Conservation (phyloP, 2,888 invertebrate species). For the Brassicogethes aeneus region DNA sequence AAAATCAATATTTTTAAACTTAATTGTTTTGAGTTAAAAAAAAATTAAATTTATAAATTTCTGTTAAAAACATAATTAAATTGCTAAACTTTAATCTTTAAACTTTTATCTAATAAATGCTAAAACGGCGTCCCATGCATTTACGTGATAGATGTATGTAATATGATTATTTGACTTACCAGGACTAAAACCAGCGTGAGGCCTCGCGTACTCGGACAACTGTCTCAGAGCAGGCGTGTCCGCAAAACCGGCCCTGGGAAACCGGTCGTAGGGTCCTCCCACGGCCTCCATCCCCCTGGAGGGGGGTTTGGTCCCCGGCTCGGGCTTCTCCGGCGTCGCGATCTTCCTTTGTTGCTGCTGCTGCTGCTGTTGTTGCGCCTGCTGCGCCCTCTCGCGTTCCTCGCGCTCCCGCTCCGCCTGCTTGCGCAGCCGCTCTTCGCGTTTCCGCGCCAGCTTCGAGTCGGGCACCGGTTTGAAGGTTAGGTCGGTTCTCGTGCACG, state of each 20-base stretch:
- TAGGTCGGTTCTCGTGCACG: conserved; percentile 90
- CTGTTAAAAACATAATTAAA: too few species aligned
- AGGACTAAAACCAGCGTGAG: conserved; percentile 78
- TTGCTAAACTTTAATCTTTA: too few species aligned
- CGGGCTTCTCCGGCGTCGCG: conserved; percentile 73
- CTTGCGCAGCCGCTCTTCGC: conserved; percentile 82
- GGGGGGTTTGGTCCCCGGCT: conserved; percentile 73
- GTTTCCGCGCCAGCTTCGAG: conserved; percentile 83
- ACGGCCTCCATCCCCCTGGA: conserved; percentile 59
- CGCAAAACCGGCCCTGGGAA: conserved; percentile 57
- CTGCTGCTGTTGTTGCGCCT: conserved; percentile 39
- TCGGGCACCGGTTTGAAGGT: conserved; percentile 95
- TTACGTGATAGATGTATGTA: too few species aligned
- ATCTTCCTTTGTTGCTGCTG: conserved; percentile 45
- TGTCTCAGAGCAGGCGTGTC: conserved; percentile 92
- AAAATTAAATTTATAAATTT: too few species aligned
- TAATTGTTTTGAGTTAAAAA: too few species aligned
- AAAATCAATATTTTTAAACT: too few species aligned
- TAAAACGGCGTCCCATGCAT: too few species aligned
- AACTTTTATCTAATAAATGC: too few species aligned
- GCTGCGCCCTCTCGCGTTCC: conserved; percentile 50
- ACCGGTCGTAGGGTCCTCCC: conserved; percentile 62
- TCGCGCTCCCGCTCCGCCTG: conserved; percentile 86
- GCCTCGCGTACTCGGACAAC: conserved; percentile 85
- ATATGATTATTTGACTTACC: too few species aligned